Conservation (phyloP, 2,797 vertebrate genomes). For the Melanotaenia boesemani region DNA sequence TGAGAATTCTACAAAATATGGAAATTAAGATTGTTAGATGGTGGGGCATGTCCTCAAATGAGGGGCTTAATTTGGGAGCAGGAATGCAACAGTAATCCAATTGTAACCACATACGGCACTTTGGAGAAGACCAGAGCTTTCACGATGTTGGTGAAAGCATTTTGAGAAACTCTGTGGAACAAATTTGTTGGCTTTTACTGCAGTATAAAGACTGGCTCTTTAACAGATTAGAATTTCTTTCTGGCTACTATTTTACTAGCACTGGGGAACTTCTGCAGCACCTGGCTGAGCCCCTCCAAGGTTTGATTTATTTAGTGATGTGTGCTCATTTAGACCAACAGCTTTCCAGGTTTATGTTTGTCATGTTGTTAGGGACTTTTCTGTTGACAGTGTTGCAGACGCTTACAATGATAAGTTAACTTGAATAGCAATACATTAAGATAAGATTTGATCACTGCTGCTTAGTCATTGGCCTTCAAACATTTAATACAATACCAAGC, state of each 20-base stretch:
- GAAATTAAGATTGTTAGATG: conserved; percentile 74
- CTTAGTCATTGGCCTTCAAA: conserved; percentile 4
- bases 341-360: conserved; percentile 54
- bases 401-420: conserved; percentile 16
- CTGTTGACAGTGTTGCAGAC: conserved; percentile 38
- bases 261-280: conserved; percentile 34
- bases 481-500: not conserved
- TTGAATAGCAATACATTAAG: conserved; percentile 27
- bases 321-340: conserved; percentile 49
- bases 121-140: conserved; percentile 48
- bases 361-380: not conserved
- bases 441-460: conserved; percentile 1
- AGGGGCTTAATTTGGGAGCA: conserved; percentile 73
- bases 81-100: conserved; percentile 61
- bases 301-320: conserved; percentile 56
- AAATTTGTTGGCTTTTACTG: conserved; percentile 57
- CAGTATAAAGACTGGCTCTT: conserved; percentile 44
- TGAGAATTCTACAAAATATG: conserved; percentile 70
- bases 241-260: conserved; percentile 19
- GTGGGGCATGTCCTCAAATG: conserved; percentile 69
- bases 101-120: conserved; percentile 62
- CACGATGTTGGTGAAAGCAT: conserved; percentile 60
- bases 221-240: conserved; percentile 46
- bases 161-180: conserved; percentile 65
- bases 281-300: conserved; percentile 40